Conservation (phyloP, 2,113 vertebrate genomes). For the Lophotis ruficrista region DNA sequence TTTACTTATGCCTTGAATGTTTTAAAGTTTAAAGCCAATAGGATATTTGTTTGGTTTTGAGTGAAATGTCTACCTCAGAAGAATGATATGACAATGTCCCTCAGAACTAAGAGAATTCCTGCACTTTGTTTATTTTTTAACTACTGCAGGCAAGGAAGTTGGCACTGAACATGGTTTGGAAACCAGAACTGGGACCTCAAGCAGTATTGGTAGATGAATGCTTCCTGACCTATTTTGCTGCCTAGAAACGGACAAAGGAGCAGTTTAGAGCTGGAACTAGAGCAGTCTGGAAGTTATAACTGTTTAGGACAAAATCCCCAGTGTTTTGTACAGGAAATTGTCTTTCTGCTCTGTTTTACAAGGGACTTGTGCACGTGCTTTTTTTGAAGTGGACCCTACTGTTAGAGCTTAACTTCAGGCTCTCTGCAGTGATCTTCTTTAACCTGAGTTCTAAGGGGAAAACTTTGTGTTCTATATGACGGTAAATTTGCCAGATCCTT, state of each 20-base stretch:
- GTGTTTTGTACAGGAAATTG: constrained; percentile 6
- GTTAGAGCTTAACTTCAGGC: background rate
- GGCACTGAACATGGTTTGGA: background rate
- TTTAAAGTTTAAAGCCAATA: background rate
- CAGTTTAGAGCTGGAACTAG: background rate
- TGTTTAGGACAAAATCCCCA: background rate
- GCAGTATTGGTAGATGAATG: background rate
- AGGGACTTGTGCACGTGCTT: background rate
- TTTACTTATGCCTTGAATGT: background rate
- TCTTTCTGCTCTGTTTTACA: background rate
- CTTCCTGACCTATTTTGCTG: constrained; percentile 7
- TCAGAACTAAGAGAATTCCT: background rate
- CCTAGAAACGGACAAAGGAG: background rate
- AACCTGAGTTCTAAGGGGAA: background rate
- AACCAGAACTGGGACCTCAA: background rate
- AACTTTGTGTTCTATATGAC: background rate
- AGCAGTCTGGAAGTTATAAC: background rate
- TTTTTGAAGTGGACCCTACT: background rate
- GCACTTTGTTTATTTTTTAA: background rate
- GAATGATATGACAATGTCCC: background rate
- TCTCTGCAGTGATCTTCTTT: background rate
- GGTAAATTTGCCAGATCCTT: background rate
- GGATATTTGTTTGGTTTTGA: background rate
- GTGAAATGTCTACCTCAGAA: background rate
- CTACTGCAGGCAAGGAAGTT: background rate